Conservation (phyloP, 1,140 invertebrate species). For the Psilanteris sp. region DNA sequence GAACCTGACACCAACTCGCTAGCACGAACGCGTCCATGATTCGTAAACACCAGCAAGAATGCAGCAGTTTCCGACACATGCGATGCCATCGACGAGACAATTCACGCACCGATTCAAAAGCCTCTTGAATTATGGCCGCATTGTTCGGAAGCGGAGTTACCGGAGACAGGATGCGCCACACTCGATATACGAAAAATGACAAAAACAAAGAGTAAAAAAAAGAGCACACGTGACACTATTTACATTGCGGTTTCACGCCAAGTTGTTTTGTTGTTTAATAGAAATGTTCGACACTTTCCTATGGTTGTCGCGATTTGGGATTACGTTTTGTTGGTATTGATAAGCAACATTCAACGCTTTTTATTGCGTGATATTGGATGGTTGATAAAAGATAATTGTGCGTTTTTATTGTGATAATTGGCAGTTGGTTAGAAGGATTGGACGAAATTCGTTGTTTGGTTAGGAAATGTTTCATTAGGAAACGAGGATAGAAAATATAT, state of each 20-base stretch:
- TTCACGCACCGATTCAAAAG: slow-evolving; percentile 58
- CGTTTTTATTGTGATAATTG: no score
- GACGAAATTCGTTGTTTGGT: no score
- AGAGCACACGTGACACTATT: slow-evolving; percentile 31
- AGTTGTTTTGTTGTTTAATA: slow-evolving; percentile 15
- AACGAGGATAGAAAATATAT: no score
- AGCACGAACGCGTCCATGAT: slow-evolving; percentile 30
- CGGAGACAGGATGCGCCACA: slow-evolving; percentile 14
- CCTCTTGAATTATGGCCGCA: slow-evolving; percentile 58
- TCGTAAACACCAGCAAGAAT: slow-evolving; percentile 59
- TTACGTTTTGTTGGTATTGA: no score
- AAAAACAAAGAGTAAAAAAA: no score
- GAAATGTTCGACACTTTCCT: background rate
- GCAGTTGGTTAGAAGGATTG: no score
- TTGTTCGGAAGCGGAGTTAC: slow-evolving; percentile 43
- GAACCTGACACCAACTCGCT: slow-evolving; percentile 46
- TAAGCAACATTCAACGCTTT: no score
- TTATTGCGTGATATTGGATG: no score
- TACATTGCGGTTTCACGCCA: slow-evolving; percentile 5
- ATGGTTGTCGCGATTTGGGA: no score
- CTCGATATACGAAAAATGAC: slow-evolving; percentile 35
- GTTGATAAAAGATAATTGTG: no score
- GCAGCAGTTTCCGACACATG: slow-evolving; percentile 44
- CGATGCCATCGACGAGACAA: slow-evolving; percentile 55
- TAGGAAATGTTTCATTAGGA: no score